Conservation (phyloP, 2,888 invertebrate genomes). For the Ephialtes manifestator region DNA sequence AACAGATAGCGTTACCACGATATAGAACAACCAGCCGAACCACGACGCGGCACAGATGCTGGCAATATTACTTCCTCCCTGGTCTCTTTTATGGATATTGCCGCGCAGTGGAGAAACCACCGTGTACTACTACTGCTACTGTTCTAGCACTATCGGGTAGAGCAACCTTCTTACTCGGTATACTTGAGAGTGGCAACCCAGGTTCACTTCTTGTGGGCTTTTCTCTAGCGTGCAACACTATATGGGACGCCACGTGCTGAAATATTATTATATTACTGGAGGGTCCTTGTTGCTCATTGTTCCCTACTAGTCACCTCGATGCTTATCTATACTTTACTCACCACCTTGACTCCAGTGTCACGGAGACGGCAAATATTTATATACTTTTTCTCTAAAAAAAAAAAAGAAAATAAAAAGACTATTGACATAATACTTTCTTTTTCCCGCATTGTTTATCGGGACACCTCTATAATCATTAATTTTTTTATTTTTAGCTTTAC, state of each 20-base stretch:
- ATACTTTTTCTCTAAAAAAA: neutral
- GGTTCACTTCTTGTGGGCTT: constrained; percentile 16
- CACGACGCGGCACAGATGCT: constrained; percentile 80
- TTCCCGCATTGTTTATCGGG: neutral
- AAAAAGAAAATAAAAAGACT: no score
- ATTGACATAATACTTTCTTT: neutral
- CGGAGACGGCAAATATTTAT: neutral
- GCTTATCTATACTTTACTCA: constrained; percentile 5
- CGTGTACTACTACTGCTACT: constrained; percentile 53
- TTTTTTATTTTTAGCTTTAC: neutral
- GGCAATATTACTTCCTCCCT: constrained; percentile 83
- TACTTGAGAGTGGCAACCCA: constrained; percentile 25
- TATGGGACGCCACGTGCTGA: constrained; percentile 63
- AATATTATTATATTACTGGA: constrained; percentile 67
- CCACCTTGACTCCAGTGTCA: neutral
- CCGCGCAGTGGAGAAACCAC: constrained; percentile 74
- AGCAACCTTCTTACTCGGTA: constrained; percentile 60
- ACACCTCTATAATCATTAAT: neutral
- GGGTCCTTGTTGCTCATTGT: constrained; percentile 54
- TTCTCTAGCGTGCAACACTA: constrained; percentile 49
- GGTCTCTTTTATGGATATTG: constrained; percentile 85
- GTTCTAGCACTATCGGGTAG: constrained; percentile 53
- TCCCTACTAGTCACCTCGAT: constrained; percentile 44
- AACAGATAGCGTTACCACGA: constrained; percentile 9
- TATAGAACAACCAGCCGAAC: constrained; percentile 48